A percentile compares a stretch with the other conserved stretches of the same genome.
Conservation (phyloP, 2,888 invertebrate species). For the Hirtodrosophila trivittata region DNA sequence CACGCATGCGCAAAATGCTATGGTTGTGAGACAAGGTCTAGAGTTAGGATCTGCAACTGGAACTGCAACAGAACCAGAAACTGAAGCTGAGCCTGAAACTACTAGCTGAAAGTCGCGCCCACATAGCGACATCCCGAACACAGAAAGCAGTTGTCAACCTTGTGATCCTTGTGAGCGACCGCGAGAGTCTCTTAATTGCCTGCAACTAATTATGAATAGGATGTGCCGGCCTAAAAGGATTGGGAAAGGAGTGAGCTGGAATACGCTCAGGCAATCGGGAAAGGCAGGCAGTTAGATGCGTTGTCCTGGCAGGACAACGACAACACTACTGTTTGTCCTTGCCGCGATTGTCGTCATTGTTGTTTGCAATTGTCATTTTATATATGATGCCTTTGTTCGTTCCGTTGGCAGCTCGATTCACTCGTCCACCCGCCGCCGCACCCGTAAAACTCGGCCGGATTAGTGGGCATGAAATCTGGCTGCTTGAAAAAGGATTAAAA, state of each 20-base stretch:
- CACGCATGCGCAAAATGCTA: conserved; percentile 29
- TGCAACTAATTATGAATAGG: conserved; percentile 79
- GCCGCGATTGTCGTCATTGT: conserved; percentile 80
- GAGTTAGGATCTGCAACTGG: conserved; percentile 6
- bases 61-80: not conserved
- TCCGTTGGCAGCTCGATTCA: conserved; percentile 28
- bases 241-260: conserved; percentile 63
- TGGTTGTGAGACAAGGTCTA: not conserved
- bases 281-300: conserved; percentile 1
- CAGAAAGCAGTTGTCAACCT: not conserved
- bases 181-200: conserved; percentile 71
- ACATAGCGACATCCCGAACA: not conserved
- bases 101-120: conserved; percentile 22
- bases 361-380: conserved; percentile 81
- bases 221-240: conserved; percentile 23
- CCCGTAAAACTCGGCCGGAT: conserved; percentile 77
- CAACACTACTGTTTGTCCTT: conserved; percentile 79
- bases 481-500: conserved; percentile 69
- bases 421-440: conserved; percentile 45
- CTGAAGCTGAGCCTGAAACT: not conserved
- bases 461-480: conserved; percentile 68
- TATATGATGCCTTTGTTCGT: conserved; percentile 75
- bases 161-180: conserved; percentile 62
- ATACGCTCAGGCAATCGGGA: not conserved
- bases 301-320: conserved; percentile 1